Base-by-base conservation (phyloP, 2,113 vertebrate genomes). In the Rhinopomastus cyanomelas region DNA sequence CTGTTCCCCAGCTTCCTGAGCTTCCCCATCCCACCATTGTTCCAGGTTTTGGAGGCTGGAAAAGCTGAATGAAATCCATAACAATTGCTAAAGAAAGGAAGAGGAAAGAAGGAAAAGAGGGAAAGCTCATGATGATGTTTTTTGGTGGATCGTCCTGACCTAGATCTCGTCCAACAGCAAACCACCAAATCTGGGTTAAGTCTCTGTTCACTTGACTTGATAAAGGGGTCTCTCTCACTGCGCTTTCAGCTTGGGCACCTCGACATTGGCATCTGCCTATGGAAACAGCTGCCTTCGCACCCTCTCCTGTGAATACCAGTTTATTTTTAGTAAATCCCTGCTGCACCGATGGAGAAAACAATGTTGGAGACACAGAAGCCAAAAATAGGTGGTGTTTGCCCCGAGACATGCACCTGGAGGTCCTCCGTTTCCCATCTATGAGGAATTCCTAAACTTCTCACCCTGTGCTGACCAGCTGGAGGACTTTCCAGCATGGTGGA, bases 241-340 rank as follows among this genome's bases (percentile, higher is more conserved):
- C 22, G 62, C 42, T 77, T 86, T 76, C 61, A 44, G 65, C 44
- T 19, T 55, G 56, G 27, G 12, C 2, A 52, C n/a, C 68, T 74
- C 74, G 21, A 6, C 2, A 0, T 27, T 88, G 90, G 78, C 87
- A 53, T 53, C 73, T 66, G 78, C 64, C 37, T 29, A 4, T 79
- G 87, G 48, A 36, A 85, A 64, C 61, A 82, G 66, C 81, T 90
- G 69, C 77, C 36, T 74, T 59, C 1, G 0, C 48, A 23, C 48
- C 51, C 64, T 83, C 27, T 37, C 44, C 56, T 9, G 1, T 26
- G 71, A 68, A 79, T 65, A 62, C 21, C 48, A 53, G 19, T 8
- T 68, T 94, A 72, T 92, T 89, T 95, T 85, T 64, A 93, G 83
- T 11, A 79, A 78, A 80, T 89, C 76, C 66, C 51, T 66, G 34